Conservation (phyloP, 1,140 invertebrate species). For the Drosophila bifasciata region DNA sequence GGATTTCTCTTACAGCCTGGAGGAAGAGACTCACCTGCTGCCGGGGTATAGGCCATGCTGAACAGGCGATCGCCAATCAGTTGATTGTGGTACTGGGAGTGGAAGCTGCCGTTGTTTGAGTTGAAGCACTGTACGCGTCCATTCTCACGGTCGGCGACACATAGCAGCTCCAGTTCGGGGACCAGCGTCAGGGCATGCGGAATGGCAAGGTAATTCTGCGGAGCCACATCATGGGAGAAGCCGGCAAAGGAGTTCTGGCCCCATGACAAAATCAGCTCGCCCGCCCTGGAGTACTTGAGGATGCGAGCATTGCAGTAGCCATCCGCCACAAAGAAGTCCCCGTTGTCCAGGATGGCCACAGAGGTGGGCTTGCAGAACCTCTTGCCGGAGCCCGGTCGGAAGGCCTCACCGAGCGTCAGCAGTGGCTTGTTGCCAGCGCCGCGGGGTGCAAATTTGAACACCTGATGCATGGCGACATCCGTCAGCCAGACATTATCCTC, state of each 20-base stretch:
- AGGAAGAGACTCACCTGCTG: conserved; percentile 63
- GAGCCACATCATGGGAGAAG: conserved; percentile 71
- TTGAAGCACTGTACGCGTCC: conserved; percentile 93
- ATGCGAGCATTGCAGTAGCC: conserved; percentile 97
- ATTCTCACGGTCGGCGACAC: conserved; percentile 96
- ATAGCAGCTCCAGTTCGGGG: conserved; percentile 90
- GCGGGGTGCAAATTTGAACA: conserved; percentile 89
- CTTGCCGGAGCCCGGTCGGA: conserved; percentile 91
- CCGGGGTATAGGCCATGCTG: conserved; percentile 88
- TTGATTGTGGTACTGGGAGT: conserved; percentile 86
- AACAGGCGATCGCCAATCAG: conserved; percentile 88
- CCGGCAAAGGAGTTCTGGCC: conserved; percentile 85
- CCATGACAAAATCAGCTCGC: conserved; percentile 88
- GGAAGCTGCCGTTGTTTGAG: conserved; percentile 87
- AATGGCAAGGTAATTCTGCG: conserved; percentile 88
- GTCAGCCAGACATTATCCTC: conserved; percentile 95
- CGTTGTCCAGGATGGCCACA: conserved; percentile 92
- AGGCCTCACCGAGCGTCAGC: conserved; percentile 86
- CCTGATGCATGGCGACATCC: conserved; percentile 96
- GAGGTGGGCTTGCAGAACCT: conserved; percentile 98
- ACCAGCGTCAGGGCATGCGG: conserved; percentile 94
- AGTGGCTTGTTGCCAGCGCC: conserved; percentile 80
- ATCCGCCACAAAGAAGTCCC: conserved; percentile 97
- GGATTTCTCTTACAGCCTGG: background rate
- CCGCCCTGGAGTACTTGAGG: conserved; percentile 92